Base-by-base conservation (phyloP, 2,888 invertebrate species). In the Amorpha juglandis region DNA sequence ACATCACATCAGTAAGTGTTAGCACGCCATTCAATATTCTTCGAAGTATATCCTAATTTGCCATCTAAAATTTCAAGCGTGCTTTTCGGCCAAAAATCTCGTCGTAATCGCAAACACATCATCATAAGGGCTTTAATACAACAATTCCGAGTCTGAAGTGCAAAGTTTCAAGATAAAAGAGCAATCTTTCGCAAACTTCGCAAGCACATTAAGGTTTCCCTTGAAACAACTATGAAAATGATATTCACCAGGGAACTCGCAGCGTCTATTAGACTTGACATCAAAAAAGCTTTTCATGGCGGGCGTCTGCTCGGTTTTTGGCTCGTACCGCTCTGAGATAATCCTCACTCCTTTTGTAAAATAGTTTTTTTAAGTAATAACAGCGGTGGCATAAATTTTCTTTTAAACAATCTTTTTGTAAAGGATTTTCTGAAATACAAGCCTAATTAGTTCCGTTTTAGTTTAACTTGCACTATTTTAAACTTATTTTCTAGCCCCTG, bases 161-260 rank as follows among this genome's bases (percentile, higher is more conserved):
- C 42, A 58, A 58, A 58, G 58, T 58, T 58, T 38, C 58, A 19
- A 42, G 58, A 58, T 58, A 58, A 58, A 58, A 58, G 58, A 58
- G 58, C 42, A 58, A 58, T 58, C 58, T 58, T 58, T 58, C 58
- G 55, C 58, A 58, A 58, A 58, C 42, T 58, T 19, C 19, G 42
- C 58, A 38, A 38, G 58, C 58, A 19, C 58, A 58, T 58, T 58
- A 58, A 58, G 58, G 42, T 11, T 58, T 38, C n/a, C 42, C 42
- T 58, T 42, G 58, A 58, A 58, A 58, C 58, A 58, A 58, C 58
- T 58, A 58, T 58, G 42, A 58, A 63, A 63, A 63, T 63, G 50
- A 63, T 63, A 63, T 51, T 63, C 51, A 35, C 63, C 21, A 14
- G 35, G 51, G 51, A 19, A 35, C 38, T 38, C 38, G 11, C 63